Base-by-base conservation (phyloP, 2,888 invertebrate genomes). In the Ennomos quercinarius region DNA sequence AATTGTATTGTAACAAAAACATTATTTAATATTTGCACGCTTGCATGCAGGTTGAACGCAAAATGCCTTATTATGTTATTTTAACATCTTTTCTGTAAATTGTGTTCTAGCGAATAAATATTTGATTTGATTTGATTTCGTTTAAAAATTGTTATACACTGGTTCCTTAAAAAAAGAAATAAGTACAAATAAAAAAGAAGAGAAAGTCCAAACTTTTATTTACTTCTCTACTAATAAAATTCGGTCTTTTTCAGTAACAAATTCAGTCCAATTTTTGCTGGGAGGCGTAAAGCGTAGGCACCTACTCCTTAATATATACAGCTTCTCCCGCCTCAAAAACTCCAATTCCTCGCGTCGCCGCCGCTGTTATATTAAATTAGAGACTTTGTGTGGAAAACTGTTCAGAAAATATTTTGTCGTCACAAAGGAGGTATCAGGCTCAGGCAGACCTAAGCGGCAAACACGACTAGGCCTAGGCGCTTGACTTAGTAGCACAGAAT, bases 331-430 rank as follows among this genome's bases (percentile, higher is more conserved):
- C 71, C 68, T 73, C 72, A 73, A 72, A 72, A 66, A 61, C 63
- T 57, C 56, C 57, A 58, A 59, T 63, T 61, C 59, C 34, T 71
- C 61, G 72, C 65, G 42, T 42, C 47, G 51, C 39, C 50, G 44
- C 73, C 70, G 76, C 75, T 61, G 61, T 66, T 65, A 76, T 86
- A 90, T 91, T 86, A 78, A 91, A 87, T 91, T 91, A 91, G 78
- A 83, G 85, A 83, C 87, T 89, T 87, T 91, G 91, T 90, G 84
- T 89, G 84, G 82, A 87, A 91, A 91, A 92, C 91, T 87, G 91
- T 89, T 82, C 90, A 81, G 83, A 90, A 92, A 92, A 92, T 91
- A 92, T 92, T 91, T 91, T 87, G 86, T 79, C 85, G 81, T 81
- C 84, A 91, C 91, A 90, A 90, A 90, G 82, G 83, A 86, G 87